Base-by-base conservation (phyloP, 2,888 invertebrate genomes). In the Napeogenes inachia region DNA sequence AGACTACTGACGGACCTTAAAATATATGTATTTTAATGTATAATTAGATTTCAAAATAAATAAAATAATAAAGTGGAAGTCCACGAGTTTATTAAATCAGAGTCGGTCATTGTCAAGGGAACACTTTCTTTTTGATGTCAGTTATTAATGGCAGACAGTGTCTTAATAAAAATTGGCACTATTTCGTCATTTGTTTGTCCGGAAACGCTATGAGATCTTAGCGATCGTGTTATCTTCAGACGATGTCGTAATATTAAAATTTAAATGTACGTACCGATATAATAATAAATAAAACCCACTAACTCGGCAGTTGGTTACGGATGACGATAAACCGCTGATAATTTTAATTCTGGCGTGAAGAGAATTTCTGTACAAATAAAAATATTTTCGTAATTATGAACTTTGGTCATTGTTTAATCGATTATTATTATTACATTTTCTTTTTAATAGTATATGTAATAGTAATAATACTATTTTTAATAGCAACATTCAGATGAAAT, bases 31-130 rank as follows among this genome's bases (percentile, higher is more conserved):
- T 61, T 42, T 33, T 32, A 62, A 60, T 59, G 61, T 65, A 42
- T 47, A 63, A 65, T 63, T 67, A 68, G 60, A 54, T 63, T 12
- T 45, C 47, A 53, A 45, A 55, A 55, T 60, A 62, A 60, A 61
- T 30, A 30, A 57, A 57, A 54, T 54, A 63, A 70, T 66, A 64
- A 61, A 60, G 46, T 56, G n/a, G 62, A 60, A 63, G 60, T 65
- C 64, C 63, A 68, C 63, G 62, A 68, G 66, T 65, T 68, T 67
- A 65, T 65, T 63, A 65, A 65, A 68, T 58, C 58, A 53, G 58
- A 35, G 56, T 53, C 66, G 70, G 70, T 68, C 72, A 72, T 50
- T 72, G 72, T 69, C 72, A 71, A 72, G 71, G 69, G 54, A 57
- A 66, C 55, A 56, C 55, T 70, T 64, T 67, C 56, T 61, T 65